Base-by-base conservation (phyloP, 2,888 invertebrate species). In the Eurytoma adleriae region DNA sequence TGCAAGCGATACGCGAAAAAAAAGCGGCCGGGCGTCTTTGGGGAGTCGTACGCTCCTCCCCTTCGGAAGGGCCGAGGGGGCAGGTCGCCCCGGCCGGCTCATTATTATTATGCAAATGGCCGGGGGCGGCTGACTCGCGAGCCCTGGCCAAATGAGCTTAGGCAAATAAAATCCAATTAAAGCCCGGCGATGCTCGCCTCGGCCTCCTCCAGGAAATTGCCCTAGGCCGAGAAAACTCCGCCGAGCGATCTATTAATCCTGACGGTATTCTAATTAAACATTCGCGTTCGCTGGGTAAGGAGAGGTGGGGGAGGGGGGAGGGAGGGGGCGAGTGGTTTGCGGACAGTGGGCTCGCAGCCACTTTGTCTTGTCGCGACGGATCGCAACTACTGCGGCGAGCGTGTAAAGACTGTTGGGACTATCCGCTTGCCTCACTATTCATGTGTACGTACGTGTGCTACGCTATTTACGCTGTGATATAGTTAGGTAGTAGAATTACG, bases 81-180 rank as follows among this genome's bases (percentile, higher is more conserved):
- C 40, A 40, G 40, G 40, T 40, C 56, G 54, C 52, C 56, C n/a
- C 18, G 56, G 20, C 20, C 20, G 50, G 52, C 66, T 71, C 71
- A 50, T 78, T 78, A 78, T 70, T 71, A 71, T 78, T 78, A 78
- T 78, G 78, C 78, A 71, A 78, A 78, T 78, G 64, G 52, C 48
- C 66, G 16, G 2, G 27, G 70, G 13, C 30, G 59, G n/a, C 27
- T 1, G 40, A 16, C 54, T 52, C 7, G 57, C 10, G 14, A 7
- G 71, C 40, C 10, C 56, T 14, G 56, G 54, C 56, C 54, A 80
- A 82, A 80, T 66, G 56, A 80, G 82, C 84, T 84, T 84, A 84
- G 85, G 77, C 86, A 85, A 85, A 86, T 85, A 86, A 85, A 86
- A 86, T 84, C 86, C 86, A 86, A 86, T 86, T 86, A 86, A 84